Percentiles rank a stretch among this genome's conserved stretches.
Conservation (phyloP, 1,140 invertebrate species). For the Muscidifurax raptorellus region DNA sequence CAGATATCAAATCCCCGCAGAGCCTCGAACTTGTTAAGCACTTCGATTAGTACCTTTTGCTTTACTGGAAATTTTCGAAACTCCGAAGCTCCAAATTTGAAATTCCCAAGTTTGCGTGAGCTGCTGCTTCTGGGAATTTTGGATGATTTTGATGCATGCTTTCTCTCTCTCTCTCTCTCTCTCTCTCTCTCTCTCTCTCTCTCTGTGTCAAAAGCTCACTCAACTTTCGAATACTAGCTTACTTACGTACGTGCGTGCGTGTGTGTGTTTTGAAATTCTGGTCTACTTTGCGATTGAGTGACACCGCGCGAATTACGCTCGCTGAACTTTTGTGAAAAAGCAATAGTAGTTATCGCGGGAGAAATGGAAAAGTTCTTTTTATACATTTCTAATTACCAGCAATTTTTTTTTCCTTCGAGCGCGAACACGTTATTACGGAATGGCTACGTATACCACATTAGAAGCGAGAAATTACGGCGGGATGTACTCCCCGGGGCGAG, state of each 20-base stretch:
- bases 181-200: background rate
- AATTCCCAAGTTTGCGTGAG: background rate
- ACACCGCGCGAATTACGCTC: background rate
- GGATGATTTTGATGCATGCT: background rate
- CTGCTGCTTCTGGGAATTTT: background rate
- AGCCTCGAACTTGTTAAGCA: background rate
- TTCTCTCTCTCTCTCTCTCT: background rate
- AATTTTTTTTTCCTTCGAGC: background rate
- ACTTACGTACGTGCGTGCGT: no score
- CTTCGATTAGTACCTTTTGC: background rate
- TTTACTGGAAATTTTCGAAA: background rate
- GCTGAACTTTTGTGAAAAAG: background rate
- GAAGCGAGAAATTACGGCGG: background rate
- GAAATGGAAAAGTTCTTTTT: background rate
- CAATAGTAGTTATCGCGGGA: background rate
- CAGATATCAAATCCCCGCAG: background rate
- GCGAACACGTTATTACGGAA: background rate
- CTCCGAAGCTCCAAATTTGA: background rate
- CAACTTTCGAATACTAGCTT: no score
- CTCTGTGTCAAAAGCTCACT: no score
- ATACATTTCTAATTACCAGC: background rate
- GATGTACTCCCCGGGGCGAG: slow-evolving; percentile 23
- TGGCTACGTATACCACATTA: background rate
- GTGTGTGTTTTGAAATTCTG: background rate
- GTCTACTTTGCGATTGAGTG: background rate